phyloP scores from a whole-genome alignment of 2,888 invertebrate genomes.

The Agapostemon virescens region DNA sequence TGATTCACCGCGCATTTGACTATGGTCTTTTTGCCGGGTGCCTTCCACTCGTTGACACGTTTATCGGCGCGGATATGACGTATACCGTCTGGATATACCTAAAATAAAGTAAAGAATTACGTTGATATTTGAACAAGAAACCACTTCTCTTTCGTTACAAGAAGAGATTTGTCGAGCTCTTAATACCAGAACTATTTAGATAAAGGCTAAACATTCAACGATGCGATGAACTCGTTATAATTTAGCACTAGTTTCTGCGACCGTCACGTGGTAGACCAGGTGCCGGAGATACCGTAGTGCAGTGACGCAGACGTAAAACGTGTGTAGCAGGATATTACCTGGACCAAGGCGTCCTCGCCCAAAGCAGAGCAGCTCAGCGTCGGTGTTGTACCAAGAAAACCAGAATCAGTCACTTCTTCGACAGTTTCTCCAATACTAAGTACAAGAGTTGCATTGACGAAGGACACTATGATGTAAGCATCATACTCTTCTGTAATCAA shows the following conservation, averaged over 20 bases:
- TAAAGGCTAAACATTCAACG: constrained; percentile 73
- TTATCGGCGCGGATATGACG: constrained; percentile 98
- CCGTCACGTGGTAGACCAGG: constrained; percentile 77
- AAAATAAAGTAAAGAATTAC: background rate
- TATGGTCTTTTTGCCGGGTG: constrained; percentile 97
- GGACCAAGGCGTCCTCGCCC: constrained; percentile 98
- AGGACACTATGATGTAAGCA: constrained; percentile 99
- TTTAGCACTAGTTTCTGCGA: constrained; percentile 77
- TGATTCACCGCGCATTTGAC: constrained; percentile 99
- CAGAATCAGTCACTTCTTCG: constrained; percentile 99
- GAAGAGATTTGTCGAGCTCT: constrained; percentile 69
- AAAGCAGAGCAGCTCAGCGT: constrained; percentile 98
- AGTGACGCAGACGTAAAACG: constrained; percentile 7
- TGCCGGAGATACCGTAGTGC: constrained; percentile 80
- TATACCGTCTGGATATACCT: constrained; percentile 99
- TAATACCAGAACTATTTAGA: constrained; percentile 75
- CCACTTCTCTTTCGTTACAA: background rate
- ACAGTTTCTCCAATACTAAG: constrained; percentile 99
- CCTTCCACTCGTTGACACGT: constrained; percentile 99
- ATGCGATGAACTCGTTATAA: constrained; percentile 74
- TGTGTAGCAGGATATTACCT: constrained; percentile 83
- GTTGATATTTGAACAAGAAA: background rate
- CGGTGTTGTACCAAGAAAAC: constrained; percentile 98
- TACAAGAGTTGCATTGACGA: constrained; percentile 98
- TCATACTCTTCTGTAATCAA: constrained; percentile 97